phyloP scores from a whole-genome alignment of 1,140 invertebrate genomes.

The Brachionus sp. region DNA sequence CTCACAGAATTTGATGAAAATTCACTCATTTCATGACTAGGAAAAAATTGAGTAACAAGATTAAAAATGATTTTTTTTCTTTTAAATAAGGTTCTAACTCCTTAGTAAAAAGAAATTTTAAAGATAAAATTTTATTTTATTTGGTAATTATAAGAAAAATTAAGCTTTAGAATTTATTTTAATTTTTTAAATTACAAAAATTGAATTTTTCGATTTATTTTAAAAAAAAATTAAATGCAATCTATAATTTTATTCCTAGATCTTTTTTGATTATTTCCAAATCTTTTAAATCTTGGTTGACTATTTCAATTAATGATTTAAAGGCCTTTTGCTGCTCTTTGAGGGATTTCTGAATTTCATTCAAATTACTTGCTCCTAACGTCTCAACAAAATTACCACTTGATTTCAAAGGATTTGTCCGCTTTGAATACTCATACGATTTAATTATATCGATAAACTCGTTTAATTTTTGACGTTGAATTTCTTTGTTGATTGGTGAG shows the following conservation, averaged over 20 bases:
- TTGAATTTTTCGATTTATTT: neutral
- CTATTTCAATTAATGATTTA: conserved; percentile 39
- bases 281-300: conserved; percentile 18
- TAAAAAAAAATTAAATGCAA: neutral
- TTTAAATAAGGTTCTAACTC: neutral
- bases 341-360: conserved; percentile 22
- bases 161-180: conserved; percentile 13
- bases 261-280: conserved; percentile 28
- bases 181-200: neutral
- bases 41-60: neutral
- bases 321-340: conserved; percentile 29
- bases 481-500: conserved; percentile 42
- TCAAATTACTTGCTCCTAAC: neutral
- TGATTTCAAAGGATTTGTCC: conserved; percentile 5
- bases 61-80: neutral
- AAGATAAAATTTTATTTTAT: neutral
- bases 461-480: conserved; percentile 30
- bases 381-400: neutral
- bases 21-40: neutral
- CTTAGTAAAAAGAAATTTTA: neutral
- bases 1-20: neutral
- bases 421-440: conserved; percentile 1
- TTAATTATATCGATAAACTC: conserved; percentile 36
- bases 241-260: neutral
- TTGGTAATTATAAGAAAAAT: neutral